phyloP scores from a whole-genome alignment of 2,113 vertebrate genomes.

The Scytalopus superciliaris region DNA sequence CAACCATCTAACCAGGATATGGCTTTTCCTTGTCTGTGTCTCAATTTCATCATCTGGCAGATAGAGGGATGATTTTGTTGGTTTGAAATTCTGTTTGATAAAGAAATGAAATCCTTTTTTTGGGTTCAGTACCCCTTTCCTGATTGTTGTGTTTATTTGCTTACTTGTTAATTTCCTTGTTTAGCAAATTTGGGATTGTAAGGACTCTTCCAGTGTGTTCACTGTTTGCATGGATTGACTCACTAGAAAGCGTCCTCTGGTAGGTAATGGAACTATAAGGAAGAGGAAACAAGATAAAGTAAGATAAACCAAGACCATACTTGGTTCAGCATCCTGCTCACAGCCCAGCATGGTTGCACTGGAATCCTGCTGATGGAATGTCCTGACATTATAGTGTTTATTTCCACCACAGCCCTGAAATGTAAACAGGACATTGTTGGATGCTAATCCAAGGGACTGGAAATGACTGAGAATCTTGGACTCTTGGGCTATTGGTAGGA shows the following conservation, averaged over 20 bases:
- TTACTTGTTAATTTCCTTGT: background rate
- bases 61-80: background rate
- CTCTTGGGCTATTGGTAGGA: background rate
- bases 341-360: background rate
- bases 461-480: background rate
- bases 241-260: background rate
- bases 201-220: background rate
- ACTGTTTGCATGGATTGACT: background rate
- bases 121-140: background rate
- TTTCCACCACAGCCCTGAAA: conserved; percentile 20
- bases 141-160: background rate
- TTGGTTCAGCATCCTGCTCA: conserved; percentile 14
- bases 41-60: background rate
- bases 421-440: conserved; percentile 36
- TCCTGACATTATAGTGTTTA: conserved; percentile 53
- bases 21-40: background rate
- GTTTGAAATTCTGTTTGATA: background rate
- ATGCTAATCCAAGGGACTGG: conserved; percentile 18
- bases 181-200: background rate
- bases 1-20: background rate
- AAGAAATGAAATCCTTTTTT: background rate
- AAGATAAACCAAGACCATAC: background rate
- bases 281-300: conserved; percentile 4
- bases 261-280: background rate
- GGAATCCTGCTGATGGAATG: conserved; percentile 52